Percentiles rank a stretch among this genome's conserved stretches.
phyloP scores from a whole-genome alignment of 2,113 vertebrate species.

The Rhodinocichla rosea region DNA sequence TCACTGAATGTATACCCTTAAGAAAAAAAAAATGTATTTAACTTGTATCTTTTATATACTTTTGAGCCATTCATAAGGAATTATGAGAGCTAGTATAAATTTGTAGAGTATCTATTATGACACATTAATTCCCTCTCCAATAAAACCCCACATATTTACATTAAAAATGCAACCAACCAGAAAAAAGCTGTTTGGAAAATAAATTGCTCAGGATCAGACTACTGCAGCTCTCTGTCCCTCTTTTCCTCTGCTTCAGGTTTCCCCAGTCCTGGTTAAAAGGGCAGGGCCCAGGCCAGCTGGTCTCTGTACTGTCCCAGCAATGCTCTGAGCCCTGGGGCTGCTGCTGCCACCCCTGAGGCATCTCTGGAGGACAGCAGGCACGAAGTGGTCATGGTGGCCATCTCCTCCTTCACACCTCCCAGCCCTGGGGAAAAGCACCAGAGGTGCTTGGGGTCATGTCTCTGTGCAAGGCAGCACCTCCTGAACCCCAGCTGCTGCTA shows the following conservation, averaged over 20 bases:
- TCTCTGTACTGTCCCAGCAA: fast-evolving
- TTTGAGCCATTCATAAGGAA: not conserved
- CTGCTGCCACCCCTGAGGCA: not conserved
- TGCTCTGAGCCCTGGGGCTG: not conserved
- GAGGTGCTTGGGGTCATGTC: fast-evolving
- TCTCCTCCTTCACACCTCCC: not conserved
- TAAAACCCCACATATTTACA: not conserved
- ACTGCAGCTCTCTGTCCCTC: not conserved
- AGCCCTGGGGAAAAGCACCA: not conserved
- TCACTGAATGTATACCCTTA: not conserved
- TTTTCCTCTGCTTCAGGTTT: not conserved
- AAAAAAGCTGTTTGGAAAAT: not conserved
- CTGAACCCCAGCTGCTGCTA: not conserved
- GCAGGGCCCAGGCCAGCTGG: fast-evolving
- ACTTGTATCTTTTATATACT: not conserved
- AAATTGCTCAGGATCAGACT: not conserved
- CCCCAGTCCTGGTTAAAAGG: not conserved
- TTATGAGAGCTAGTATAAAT: not conserved
- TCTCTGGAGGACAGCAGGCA: not conserved
- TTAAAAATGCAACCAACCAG: not conserved
- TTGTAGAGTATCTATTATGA: not conserved
- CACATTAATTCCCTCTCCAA: not conserved
- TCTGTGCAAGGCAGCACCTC: not conserved
- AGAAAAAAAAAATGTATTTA: not conserved
- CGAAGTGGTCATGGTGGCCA: not conserved